A percentile compares a stretch with the other conserved stretches of the same genome.
Evolutionary conservation across 1,140 invertebrate species (phyloP).

Genomic region (Venturia canescens): DNA sequence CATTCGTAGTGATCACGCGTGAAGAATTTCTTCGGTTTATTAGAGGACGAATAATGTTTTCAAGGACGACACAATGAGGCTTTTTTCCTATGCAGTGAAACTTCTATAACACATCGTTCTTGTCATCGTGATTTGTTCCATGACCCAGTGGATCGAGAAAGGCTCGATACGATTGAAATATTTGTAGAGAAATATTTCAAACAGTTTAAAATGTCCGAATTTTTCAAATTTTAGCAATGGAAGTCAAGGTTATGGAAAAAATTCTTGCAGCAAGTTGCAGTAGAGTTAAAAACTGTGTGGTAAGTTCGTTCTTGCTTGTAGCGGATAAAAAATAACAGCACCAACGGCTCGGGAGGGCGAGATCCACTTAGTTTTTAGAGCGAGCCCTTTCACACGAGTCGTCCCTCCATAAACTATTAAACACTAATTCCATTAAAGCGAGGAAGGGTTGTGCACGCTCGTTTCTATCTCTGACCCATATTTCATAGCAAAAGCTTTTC

Average conservation of each 20-base stretch:
- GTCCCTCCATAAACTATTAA: slow-evolving; percentile 69
- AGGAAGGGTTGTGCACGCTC: slow-evolving; percentile 71
- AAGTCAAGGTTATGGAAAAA: background rate
- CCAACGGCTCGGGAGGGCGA: slow-evolving; percentile 11
- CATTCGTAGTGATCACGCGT: slow-evolving; percentile 35
- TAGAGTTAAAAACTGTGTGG: too few species aligned
- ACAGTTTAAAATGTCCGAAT: background rate
- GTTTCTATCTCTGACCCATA: slow-evolving; percentile 72
- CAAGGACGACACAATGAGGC: background rate
- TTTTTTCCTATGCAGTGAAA: too few species aligned
- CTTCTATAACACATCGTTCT: too few species aligned
- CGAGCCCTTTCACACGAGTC: slow-evolving; percentile 54
- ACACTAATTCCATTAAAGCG: slow-evolving; percentile 77
- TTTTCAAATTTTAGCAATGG: too few species aligned
- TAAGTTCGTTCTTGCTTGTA: background rate
- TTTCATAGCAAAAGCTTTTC: slow-evolving; percentile 77
- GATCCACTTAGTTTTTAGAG: slow-evolving; percentile 58
- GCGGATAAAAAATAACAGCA: slow-evolving; percentile 5
- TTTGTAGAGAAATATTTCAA: too few species aligned
- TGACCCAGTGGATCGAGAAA: background rate
- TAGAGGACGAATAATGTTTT: slow-evolving; percentile 3
- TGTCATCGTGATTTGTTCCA: too few species aligned
- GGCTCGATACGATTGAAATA: too few species aligned
- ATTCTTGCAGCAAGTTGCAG: background rate
- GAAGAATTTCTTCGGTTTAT: slow-evolving; percentile 8